Evolutionary conservation across 2,113 vertebrate species (phyloP).

Genomic region (Trematomus loennbergii): DNA sequence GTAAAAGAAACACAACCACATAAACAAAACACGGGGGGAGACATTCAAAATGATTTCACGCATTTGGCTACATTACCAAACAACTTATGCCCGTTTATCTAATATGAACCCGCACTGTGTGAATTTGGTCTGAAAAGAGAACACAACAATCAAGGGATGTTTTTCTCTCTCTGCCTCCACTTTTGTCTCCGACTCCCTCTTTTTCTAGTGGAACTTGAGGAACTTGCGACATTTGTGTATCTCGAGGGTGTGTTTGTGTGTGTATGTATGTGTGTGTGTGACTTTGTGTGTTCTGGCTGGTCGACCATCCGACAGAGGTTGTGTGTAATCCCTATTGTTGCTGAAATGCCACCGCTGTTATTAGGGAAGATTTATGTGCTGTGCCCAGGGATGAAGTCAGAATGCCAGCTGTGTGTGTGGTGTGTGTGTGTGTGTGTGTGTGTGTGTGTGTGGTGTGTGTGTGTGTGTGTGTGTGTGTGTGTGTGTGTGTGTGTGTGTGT

Average conservation of each 20-base stretch:
- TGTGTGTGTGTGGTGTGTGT: conserved; percentile 24
- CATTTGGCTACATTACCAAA: not conserved
- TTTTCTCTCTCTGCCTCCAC: not conserved
- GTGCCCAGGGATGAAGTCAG: conserved; percentile 77
- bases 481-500: conserved; percentile 44
- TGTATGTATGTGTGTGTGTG: conserved; percentile 16
- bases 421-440: conserved; percentile 26
- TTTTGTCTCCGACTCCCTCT: conserved; percentile 3
- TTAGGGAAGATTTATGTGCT: conserved; percentile 82
- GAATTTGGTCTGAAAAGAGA: conserved; percentile 24
- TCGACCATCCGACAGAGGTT: conserved; percentile 74
- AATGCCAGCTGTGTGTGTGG: conserved; percentile 70
- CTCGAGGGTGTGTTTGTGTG: conserved; percentile 1
- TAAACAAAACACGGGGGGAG: not conserved
- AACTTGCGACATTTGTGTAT: conserved; percentile 45
- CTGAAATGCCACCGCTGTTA: conserved; percentile 83
- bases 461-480: conserved; percentile 43
- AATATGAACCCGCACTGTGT: not conserved
- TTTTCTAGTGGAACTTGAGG: conserved; percentile 36
- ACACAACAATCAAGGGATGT: conserved; percentile 27
- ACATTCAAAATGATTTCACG: not conserved
- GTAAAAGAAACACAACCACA: too few species aligned
- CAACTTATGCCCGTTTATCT: not conserved
- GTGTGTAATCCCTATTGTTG: conserved; percentile 83
- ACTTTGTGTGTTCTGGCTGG: conserved; percentile 66